Evolutionary conservation across 1,140 invertebrate genomes (phyloP), one percentile per base, ranked within the genome.

Genomic region (Bombus breviceps): DNA sequence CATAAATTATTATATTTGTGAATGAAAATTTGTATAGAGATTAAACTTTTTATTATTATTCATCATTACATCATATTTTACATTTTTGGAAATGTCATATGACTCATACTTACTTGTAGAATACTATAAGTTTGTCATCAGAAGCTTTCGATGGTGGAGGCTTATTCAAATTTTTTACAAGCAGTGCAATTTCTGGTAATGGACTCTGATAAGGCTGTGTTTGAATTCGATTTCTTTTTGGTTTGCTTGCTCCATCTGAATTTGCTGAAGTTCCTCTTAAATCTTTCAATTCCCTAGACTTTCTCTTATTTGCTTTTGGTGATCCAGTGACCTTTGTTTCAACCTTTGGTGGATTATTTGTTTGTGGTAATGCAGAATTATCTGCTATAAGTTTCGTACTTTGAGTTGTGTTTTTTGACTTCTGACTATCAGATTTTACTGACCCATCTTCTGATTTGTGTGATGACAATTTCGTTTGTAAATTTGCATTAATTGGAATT

Each of bases 101-200:
- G 9, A 85, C 68, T 59, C 64, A 79, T 83, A 95, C 96, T 95
- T 96, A 98, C 97, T 97, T 98, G 93, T 97, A 98, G 92, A 98
- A 98, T 53, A 97, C 97, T 92, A 98, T 97, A 41, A 98, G 96
- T 94, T 98, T 98, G 81, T 98, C 98, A 91, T 98, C 98, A 34
- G 96, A 95, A 73, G 95, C 95, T 92, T 96, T 97, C 1, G 95
- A 94, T 69, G 96, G 95, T 28, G 96, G 95, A 18, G 96, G 95
- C 59, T 96, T 97, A 43, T 96, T 96, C 28, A 97, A 95, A 28
- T 96, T 97, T 93, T 98, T 98, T 2, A 97, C 96, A 34, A 97
- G 96, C 90, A 97, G 96, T 71, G 97, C 96, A n/a, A 97, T 93
- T 93, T 98, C 97, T 25, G 97, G 97, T 47, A 97, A 94, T 0